These are phyloP conservation scores for Galerucella nymphaeae DNA, from an alignment of 2,888 invertebrate species.

Conservation along the genomic window DNA sequence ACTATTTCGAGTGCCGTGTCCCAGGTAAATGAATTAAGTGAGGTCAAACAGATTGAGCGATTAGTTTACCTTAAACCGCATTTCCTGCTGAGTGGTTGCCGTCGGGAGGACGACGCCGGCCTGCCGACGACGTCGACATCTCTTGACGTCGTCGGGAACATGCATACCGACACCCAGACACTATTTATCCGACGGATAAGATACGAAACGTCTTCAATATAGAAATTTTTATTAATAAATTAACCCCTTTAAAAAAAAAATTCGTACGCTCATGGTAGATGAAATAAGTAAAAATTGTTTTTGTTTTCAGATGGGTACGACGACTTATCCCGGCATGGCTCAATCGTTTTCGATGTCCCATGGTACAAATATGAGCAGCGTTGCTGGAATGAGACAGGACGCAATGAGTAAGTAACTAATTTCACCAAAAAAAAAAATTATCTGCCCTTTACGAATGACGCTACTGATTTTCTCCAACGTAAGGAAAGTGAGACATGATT, in stretches of 20 bases:
- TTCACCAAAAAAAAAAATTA: no score
- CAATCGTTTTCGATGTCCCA: conserved; percentile 96
- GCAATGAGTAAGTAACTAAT: conserved; percentile 76
- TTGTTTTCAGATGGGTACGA: conserved; percentile 86
- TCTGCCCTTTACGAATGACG: background rate
- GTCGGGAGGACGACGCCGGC: conserved; percentile 32
- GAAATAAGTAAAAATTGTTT: background rate
- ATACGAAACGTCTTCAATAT: background rate
- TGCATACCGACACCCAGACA: background rate
- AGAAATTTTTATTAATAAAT: background rate
- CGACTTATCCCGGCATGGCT: conserved; percentile 92
- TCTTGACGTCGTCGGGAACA: background rate
- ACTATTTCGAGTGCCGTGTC: conserved; percentile 30
- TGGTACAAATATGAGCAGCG: conserved; percentile 91
- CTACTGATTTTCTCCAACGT: background rate
- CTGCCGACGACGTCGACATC: conserved; percentile 36
- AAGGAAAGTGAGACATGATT: conserved; percentile 6
- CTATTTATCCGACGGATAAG: background rate
- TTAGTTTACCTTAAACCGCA: conserved; percentile 64
- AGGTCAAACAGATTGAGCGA: conserved; percentile 65
- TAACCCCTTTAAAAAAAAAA: no score
- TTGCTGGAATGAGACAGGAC: conserved; percentile 87
- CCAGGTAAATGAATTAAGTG: conserved; percentile 63
- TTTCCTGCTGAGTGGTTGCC: conserved; percentile 41
- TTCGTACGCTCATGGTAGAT: background rate